Evolutionary conservation across 37 sponge, comb jelly and placozoan species (phyloP).

Genomic region (Mnemiopsis leidyi): DNA sequence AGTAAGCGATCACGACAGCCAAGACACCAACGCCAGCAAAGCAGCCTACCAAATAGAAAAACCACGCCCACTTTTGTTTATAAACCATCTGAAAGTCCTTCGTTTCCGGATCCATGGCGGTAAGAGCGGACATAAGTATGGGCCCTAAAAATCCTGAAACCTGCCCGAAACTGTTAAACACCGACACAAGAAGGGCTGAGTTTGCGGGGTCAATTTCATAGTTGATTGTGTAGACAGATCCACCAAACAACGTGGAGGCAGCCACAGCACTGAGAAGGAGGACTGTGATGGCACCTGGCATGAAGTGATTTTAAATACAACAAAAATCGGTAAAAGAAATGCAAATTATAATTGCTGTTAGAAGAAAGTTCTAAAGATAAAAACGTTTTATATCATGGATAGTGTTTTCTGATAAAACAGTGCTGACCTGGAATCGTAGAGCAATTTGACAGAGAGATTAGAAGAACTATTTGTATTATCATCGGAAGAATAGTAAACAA

Average conservation of each 20-base stretch:
- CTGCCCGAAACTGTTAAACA: constrained; percentile 28
- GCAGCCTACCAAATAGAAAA: not conserved
- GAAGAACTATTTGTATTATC: not conserved
- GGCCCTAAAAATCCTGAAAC: constrained; percentile 18
- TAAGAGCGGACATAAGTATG: not conserved
- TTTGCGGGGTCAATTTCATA: constrained; percentile 36
- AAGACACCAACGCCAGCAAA: not conserved
- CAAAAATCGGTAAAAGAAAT: too few relatives aligned
- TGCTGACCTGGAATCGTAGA: too few relatives aligned
- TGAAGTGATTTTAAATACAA: too few relatives aligned
- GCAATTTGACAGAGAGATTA: not conserved
- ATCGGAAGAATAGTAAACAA: not conserved
- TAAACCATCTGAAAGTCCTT: not conserved
- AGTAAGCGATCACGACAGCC: not conserved
- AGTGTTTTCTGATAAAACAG: too few relatives aligned
- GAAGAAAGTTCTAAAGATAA: too few relatives aligned
- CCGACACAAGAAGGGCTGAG: not conserved
- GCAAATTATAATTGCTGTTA: too few relatives aligned
- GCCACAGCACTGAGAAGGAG: not conserved
- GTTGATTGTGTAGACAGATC: not conserved
- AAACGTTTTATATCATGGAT: too few relatives aligned
- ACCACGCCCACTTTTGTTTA: not conserved
- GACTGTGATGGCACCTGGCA: not conserved
- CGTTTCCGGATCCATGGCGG: not conserved
- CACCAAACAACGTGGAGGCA: not conserved